phyloP scores from a whole-genome alignment of 1,140 invertebrate species.

The Drosophila mayri region DNA sequence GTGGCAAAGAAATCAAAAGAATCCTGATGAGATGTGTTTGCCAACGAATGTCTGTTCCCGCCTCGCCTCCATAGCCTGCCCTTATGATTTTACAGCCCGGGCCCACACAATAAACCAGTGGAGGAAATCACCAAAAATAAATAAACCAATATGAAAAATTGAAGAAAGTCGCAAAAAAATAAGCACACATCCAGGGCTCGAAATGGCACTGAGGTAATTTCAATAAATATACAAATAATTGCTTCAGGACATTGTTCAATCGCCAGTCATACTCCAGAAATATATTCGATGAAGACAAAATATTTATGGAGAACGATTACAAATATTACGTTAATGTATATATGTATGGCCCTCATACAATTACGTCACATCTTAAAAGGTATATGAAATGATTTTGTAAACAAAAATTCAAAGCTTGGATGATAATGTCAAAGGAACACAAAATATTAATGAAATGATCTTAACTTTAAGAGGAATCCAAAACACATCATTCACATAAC shows the following conservation, averaged over 20 bases:
- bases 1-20: slow-evolving; percentile 78
- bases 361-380: neutral
- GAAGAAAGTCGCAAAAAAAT: slow-evolving; percentile 27
- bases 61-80: slow-evolving; percentile 13
- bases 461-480: slow-evolving; percentile 7
- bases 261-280: neutral
- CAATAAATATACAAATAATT: slow-evolving; percentile 62
- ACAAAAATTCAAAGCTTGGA: too few relatives aligned
- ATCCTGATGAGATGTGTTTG: slow-evolving; percentile 74
- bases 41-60: slow-evolving; percentile 11
- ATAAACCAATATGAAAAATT: slow-evolving; percentile 50
- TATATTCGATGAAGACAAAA: neutral
- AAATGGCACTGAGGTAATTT: slow-evolving; percentile 55
- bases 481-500: slow-evolving; percentile 19
- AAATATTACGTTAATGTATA: neutral
- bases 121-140: slow-evolving; percentile 38
- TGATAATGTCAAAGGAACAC: slow-evolving; percentile 19
- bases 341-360: neutral
- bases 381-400: neutral
- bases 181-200: slow-evolving; percentile 7
- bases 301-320: neutral
- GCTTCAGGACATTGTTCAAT: slow-evolving; percentile 45
- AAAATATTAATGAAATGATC: slow-evolving; percentile 54
- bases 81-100: slow-evolving; percentile 47
- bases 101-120: slow-evolving; percentile 32